Percentiles rank a stretch among this genome's conserved stretches.
Evolutionary conservation across 2,888 invertebrate genomes (phyloP).

Genomic region (Lasioglossum zephyrum): DNA sequence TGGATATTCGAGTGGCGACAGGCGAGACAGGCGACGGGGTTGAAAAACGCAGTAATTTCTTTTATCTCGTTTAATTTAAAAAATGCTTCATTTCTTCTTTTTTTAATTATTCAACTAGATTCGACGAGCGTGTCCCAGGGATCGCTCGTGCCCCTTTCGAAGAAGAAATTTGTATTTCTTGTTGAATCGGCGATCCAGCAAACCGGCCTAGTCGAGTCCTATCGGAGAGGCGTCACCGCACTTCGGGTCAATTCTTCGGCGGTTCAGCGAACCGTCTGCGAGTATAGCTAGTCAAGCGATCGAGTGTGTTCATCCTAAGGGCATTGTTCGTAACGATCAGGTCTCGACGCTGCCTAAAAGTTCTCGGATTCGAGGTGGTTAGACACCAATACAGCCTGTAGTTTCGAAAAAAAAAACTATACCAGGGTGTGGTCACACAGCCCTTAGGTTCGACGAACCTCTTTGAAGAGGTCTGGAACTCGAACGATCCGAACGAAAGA

Average conservation of each 20-base stretch:
- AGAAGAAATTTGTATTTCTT: conserved; percentile 38
- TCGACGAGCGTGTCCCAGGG: conserved; percentile 49
- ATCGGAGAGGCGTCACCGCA: background rate
- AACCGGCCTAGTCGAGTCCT: background rate
- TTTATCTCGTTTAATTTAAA: conserved; percentile 71
- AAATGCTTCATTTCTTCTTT: conserved; percentile 68
- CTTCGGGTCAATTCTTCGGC: background rate
- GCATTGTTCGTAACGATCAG: background rate
- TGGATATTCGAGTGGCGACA: background rate
- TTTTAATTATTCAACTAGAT: conserved; percentile 61
- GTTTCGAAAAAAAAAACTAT: background rate
- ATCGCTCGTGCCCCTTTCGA: conserved; percentile 18
- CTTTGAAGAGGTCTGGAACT: background rate
- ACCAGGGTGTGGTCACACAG: background rate
- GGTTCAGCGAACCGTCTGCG: background rate
- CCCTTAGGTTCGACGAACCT: background rate
- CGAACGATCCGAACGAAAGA: background rate
- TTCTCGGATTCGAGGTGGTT: background rate
- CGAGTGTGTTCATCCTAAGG: background rate
- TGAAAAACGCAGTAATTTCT: conserved; percentile 32
- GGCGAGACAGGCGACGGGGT: background rate
- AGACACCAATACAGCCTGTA: background rate
- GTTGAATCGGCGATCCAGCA: conserved; percentile 24
- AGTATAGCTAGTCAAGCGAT: background rate
- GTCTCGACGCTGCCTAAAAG: background rate